Conservation (phyloP, 2,888 invertebrate species). For the Rhagophthalmus giganteus region DNA sequence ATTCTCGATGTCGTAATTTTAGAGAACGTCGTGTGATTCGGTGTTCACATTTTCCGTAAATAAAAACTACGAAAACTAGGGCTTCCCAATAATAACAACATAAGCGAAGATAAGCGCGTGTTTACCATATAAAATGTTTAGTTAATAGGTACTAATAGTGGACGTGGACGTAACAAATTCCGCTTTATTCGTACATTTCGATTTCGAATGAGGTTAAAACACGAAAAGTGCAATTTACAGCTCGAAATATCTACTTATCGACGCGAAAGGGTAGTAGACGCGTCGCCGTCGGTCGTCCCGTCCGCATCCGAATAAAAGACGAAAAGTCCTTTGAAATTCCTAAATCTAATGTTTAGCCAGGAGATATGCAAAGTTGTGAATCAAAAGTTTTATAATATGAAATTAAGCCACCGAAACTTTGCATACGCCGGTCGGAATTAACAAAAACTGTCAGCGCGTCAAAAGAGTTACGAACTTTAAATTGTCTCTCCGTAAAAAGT, state of each 20-base stretch:
- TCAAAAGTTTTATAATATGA: conserved; percentile 33
- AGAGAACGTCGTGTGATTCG: no score
- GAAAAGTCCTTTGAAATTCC: conserved; percentile 22
- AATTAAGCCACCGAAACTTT: conserved; percentile 31
- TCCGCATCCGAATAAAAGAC: conserved; percentile 10
- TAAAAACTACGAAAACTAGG: no score
- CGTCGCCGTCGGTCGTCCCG: no score
- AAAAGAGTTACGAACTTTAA: conserved; percentile 43
- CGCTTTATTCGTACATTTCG: no score
- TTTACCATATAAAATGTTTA: no score
- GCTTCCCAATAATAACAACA: no score
- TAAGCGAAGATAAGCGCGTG: no score
- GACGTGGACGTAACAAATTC: no score
- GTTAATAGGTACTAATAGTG: neutral
- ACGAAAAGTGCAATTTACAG: conserved; percentile 7
- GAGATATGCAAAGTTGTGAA: conserved; percentile 28
- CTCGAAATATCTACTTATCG: conserved; percentile 2
- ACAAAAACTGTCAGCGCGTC: conserved; percentile 38
- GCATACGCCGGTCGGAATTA: conserved; percentile 33
- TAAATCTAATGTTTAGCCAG: conserved; percentile 26
- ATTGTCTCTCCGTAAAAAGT: conserved; percentile 47
- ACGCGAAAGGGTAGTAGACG: conserved; percentile 4
- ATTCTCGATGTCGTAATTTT: no score
- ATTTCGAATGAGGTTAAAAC: neutral
- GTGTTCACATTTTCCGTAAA: no score